These are phyloP conservation scores for Forbesichthys agassizii DNA, from an alignment of 2,113 vertebrate genomes.

Conservation along the genomic window DNA sequence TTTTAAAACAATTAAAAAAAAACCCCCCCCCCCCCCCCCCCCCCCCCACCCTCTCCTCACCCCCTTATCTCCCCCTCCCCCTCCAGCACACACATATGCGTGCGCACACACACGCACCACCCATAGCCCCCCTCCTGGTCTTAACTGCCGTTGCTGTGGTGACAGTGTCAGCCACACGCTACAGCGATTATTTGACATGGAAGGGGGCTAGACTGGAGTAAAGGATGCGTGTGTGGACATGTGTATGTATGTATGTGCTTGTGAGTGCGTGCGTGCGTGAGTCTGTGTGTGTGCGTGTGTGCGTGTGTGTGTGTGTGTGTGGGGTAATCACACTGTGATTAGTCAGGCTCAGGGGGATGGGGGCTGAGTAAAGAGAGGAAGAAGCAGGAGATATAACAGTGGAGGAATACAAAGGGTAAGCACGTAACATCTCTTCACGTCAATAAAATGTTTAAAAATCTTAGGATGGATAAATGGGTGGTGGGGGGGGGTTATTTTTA, in stretches of 20 bases:
- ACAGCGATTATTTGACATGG: constrained; percentile 73
- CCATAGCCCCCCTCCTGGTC: constrained; percentile 63
- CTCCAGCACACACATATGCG: background rate
- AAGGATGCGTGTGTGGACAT: too few species aligned
- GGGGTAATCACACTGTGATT: background rate
- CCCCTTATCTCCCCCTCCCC: background rate
- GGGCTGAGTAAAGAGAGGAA: background rate
- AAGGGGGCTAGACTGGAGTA: constrained; percentile 6
- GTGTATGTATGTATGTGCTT: too few species aligned
- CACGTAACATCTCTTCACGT: too few species aligned
- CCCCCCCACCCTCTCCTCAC: background rate
- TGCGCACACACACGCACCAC: constrained; percentile 55
- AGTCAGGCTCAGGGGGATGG: too few species aligned
- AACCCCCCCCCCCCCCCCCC: too few species aligned
- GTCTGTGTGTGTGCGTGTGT: too few species aligned
- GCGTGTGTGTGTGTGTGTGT: constrained; percentile 18
- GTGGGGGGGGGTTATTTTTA: constrained; percentile 13
- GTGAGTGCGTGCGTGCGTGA: constrained; percentile 26
- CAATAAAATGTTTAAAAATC: too few species aligned
- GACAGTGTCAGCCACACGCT: constrained; percentile 71
- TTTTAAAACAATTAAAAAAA: too few species aligned
- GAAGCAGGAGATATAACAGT: too few species aligned
- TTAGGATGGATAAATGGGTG: background rate
- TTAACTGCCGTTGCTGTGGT: constrained; percentile 72
- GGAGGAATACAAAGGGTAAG: too few species aligned